These are phyloP conservation scores for Diorhabda elongata DNA, from an alignment of 1,140 invertebrate genomes.

Conservation along the genomic window DNA sequence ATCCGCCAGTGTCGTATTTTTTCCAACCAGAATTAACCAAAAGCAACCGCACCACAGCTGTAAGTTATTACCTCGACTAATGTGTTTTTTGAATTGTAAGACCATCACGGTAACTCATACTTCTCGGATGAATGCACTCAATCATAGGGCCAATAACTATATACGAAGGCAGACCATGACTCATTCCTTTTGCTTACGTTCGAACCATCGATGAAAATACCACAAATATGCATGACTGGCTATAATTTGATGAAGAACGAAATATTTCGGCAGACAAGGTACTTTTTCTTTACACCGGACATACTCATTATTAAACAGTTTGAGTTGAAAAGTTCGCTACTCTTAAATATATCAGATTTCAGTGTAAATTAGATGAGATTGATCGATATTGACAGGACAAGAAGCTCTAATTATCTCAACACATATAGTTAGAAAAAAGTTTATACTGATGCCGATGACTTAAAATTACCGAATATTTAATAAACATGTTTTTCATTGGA, in stretches of 20 bases:
- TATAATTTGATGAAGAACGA: not conserved
- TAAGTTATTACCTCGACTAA: slow-evolving; percentile 2
- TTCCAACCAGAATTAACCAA: not conserved
- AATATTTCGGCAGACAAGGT: not conserved
- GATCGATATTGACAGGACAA: no score
- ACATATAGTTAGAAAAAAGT: no score
- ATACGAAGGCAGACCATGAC: not conserved
- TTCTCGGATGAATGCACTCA: not conserved
- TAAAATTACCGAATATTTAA: no score
- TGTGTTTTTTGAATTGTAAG: slow-evolving; percentile 2
- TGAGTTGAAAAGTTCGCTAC: no score
- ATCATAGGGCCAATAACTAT: not conserved
- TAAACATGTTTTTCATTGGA: no score
- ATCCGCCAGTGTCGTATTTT: not conserved
- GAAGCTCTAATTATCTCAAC: no score
- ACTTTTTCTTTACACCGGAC: not conserved
- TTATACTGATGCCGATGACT: no score
- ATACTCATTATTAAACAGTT: no score
- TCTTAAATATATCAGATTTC: no score
- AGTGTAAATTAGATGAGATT: no score
- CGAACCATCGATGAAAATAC: not conserved
- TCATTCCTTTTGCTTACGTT: not conserved
- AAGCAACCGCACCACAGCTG: not conserved
- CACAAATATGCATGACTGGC: slow-evolving; percentile 1
- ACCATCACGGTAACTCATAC: slow-evolving; percentile 1